Percentiles rank a stretch among this genome's conserved stretches.
Evolutionary conservation across 2,888 invertebrate genomes (phyloP).

Genomic region (Eupsilia transversa): DNA sequence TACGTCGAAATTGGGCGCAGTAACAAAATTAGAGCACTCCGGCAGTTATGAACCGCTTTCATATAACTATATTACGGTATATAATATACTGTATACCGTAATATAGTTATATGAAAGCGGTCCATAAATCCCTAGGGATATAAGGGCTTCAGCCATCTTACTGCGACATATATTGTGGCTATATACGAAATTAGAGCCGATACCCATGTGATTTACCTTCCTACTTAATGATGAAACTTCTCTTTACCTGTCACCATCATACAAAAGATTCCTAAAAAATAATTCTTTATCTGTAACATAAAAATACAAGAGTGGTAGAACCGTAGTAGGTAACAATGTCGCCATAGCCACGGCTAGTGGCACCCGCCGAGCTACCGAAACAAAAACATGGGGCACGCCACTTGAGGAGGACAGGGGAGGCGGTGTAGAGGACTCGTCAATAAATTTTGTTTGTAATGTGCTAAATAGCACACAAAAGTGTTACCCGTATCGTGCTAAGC

Average conservation of each 20-base stretch:
- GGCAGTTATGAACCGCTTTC: too few relatives aligned
- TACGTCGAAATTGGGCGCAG: too few relatives aligned
- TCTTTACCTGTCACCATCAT: not conserved
- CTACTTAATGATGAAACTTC: not conserved
- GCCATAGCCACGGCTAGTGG: slow-evolving; percentile 28
- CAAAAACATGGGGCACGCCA: slow-evolving; percentile 66
- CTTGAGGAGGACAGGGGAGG: slow-evolving; percentile 50
- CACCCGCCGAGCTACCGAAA: slow-evolving; percentile 58
- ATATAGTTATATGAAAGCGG: too few relatives aligned
- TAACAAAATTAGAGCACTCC: too few relatives aligned
- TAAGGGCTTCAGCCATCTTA: too few relatives aligned
- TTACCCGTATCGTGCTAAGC: not conserved
- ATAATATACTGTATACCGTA: too few relatives aligned
- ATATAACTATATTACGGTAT: too few relatives aligned
- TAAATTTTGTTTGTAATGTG: not conserved
- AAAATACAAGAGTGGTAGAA: slow-evolving; percentile 14
- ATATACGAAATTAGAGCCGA: not conserved
- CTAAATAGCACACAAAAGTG: not conserved
- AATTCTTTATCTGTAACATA: slow-evolving; percentile 17
- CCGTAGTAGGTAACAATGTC: slow-evolving; percentile 53
- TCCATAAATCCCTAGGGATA: too few relatives aligned
- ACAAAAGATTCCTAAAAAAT: not conserved
- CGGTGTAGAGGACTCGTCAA: slow-evolving; percentile 35
- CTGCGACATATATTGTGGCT: too few relatives aligned
- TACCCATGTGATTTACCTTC: not conserved